These are phyloP conservation scores for Chironomus striatipennis DNA, from an alignment of 1,140 invertebrate genomes.

Conservation along the genomic window DNA sequence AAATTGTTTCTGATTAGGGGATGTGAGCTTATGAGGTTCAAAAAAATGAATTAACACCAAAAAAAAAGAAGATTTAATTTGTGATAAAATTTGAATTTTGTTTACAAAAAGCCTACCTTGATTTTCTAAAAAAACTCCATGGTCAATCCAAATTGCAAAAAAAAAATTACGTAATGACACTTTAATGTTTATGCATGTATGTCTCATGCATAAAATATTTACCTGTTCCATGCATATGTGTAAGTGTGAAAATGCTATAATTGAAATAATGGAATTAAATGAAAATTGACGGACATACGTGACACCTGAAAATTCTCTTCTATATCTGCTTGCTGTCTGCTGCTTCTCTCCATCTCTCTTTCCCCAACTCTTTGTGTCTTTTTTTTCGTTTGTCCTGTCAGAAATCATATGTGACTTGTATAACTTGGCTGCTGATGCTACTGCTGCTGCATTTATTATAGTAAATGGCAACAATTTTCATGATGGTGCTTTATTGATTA, in stretches of 20 bases:
- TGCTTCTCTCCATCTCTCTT: not conserved
- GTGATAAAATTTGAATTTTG: no score
- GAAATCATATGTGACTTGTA: slow-evolving; percentile 2
- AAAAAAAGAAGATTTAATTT: no score
- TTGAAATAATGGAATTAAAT: slow-evolving; percentile 24
- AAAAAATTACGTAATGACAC: not conserved
- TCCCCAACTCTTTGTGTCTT: not conserved
- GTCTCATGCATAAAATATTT: no score
- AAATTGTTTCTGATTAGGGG: no score
- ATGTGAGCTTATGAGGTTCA: no score
- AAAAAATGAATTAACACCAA: no score
- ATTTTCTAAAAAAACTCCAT: not conserved
- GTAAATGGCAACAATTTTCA: slow-evolving; percentile 1
- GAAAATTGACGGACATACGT: slow-evolving; percentile 23
- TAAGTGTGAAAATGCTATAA: slow-evolving; percentile 11
- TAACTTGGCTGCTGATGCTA: not conserved
- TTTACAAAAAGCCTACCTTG: no score
- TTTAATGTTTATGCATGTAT: not conserved
- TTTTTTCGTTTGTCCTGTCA: not conserved
- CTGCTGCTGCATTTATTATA: not conserved
- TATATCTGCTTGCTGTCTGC: not conserved
- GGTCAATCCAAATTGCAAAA: not conserved
- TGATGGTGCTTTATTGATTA: not conserved
- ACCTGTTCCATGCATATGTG: not conserved
- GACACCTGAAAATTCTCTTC: slow-evolving; percentile 11